Evolutionary conservation across 2,797 vertebrate species (phyloP).

Genomic region (Cetoscarus ocellatus): DNA sequence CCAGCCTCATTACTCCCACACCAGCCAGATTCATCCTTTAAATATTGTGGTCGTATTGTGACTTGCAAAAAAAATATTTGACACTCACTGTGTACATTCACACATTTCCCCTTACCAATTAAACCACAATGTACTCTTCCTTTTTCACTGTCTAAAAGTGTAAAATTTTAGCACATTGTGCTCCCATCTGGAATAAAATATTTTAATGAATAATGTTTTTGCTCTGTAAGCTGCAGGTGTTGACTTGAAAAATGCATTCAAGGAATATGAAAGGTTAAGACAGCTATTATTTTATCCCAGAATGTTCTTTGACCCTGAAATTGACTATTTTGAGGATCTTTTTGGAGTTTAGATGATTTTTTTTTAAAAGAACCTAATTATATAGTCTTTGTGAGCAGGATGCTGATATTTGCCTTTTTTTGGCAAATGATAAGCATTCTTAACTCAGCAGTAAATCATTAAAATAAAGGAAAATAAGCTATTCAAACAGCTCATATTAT

Average conservation of each 20-base stretch:
- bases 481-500: too few relatives aligned
- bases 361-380: background rate
- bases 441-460: too few relatives aligned
- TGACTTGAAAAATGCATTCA: background rate
- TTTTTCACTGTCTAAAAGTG: slow-evolving; percentile 2
- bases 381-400: background rate
- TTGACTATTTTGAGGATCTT: slow-evolving; percentile 12
- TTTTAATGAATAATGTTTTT: background rate
- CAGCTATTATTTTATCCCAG: background rate
- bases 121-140: slow-evolving; percentile 5
- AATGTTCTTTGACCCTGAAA: slow-evolving; percentile 1
- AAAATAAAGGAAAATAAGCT: too few relatives aligned
- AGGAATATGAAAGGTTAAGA: background rate
- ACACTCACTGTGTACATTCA: slow-evolving; percentile 24
- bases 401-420: background rate
- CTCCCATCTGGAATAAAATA: background rate
- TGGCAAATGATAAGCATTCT: too few relatives aligned
- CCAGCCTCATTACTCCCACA: slow-evolving; percentile 38
- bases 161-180: background rate
- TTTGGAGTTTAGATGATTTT: background rate
- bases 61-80: slow-evolving; percentile 25
- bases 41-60: slow-evolving; percentile 36
- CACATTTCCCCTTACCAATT: slow-evolving; percentile 19
- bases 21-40: slow-evolving; percentile 42
- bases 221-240: background rate